These are phyloP conservation scores for Malachius bipustulatus DNA, from an alignment of 2,888 invertebrate species.

Conservation along the genomic window DNA sequence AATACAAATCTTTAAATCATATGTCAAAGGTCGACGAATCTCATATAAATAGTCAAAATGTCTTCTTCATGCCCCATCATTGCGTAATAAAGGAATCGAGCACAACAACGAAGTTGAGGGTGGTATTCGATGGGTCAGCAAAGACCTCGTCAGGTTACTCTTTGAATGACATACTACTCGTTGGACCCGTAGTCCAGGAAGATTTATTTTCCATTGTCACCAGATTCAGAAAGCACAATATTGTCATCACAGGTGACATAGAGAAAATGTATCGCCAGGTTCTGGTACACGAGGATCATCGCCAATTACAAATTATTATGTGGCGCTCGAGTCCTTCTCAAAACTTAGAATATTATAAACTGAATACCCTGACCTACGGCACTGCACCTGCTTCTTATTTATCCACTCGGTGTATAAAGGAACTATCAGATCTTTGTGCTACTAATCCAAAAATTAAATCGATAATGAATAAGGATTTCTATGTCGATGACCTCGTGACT, in stretches of 20 bases:
- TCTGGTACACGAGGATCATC: background rate
- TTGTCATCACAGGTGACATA: background rate
- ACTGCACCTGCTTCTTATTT: background rate
- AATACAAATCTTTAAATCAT: conserved; percentile 9
- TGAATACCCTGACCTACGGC: conserved; percentile 1
- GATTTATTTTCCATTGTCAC: too few relatives aligned
- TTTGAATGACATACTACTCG: conserved; percentile 14
- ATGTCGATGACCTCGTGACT: too few relatives aligned
- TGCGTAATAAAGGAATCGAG: conserved; percentile 13
- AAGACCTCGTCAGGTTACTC: too few relatives aligned
- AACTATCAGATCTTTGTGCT: too few relatives aligned
- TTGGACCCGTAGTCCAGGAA: too few relatives aligned
- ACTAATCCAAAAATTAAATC: too few relatives aligned
- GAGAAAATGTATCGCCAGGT: background rate
- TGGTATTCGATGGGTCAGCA: too few relatives aligned
- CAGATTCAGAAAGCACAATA: too few relatives aligned
- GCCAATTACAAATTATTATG: conserved; percentile 1
- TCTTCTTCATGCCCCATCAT: conserved; percentile 10
- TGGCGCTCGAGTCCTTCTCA: background rate
- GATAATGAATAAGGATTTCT: too few relatives aligned
- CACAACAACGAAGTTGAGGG: too few relatives aligned
- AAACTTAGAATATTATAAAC: background rate
- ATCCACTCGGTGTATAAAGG: too few relatives aligned
- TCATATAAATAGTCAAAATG: background rate
- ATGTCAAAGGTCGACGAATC: conserved; percentile 6